phyloP scores from a whole-genome alignment of 2,888 invertebrate species.

The Nomada fucata region DNA sequence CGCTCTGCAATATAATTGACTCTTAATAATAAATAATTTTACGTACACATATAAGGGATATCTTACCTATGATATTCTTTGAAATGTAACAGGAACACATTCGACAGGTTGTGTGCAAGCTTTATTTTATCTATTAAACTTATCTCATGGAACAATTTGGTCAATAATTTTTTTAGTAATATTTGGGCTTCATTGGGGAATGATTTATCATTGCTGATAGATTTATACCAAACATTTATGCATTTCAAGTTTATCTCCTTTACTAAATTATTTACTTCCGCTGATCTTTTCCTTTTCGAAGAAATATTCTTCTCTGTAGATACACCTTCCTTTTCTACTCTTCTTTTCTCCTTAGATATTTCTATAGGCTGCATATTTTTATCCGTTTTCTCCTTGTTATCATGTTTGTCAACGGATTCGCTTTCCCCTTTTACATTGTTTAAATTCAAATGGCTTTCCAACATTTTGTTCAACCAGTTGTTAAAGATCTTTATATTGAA shows the following conservation, averaged over 20 bases:
- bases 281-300: slow-evolving; percentile 15
- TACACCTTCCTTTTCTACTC: slow-evolving; percentile 26
- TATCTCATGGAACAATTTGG: slow-evolving; percentile 81
- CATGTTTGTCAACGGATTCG: slow-evolving; percentile 19
- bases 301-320: slow-evolving; percentile 15
- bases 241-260: slow-evolving; percentile 84
- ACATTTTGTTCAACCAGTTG: slow-evolving; percentile 68
- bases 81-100: slow-evolving; percentile 87
- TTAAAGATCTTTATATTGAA: slow-evolving; percentile 71
- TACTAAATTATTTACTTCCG: slow-evolving; percentile 72
- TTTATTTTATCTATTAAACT: slow-evolving; percentile 82
- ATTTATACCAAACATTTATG: slow-evolving; percentile 85
- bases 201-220: slow-evolving; percentile 84
- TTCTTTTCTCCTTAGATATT: slow-evolving; percentile 13
- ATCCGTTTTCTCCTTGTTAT: slow-evolving; percentile 33
- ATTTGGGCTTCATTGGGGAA: slow-evolving; percentile 84
- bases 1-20: slow-evolving; percentile 66
- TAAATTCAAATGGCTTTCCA: slow-evolving; percentile 54
- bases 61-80: slow-evolving; percentile 87
- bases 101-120: slow-evolving; percentile 84
- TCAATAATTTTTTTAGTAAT: slow-evolving; percentile 83
- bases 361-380: slow-evolving; percentile 1
- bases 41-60: neutral
- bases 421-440: slow-evolving; percentile 17
- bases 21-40: neutral